These are phyloP conservation scores for Calliopsis andreniformis DNA, from an alignment of 1,140 invertebrate genomes.

Conservation along the genomic window DNA sequence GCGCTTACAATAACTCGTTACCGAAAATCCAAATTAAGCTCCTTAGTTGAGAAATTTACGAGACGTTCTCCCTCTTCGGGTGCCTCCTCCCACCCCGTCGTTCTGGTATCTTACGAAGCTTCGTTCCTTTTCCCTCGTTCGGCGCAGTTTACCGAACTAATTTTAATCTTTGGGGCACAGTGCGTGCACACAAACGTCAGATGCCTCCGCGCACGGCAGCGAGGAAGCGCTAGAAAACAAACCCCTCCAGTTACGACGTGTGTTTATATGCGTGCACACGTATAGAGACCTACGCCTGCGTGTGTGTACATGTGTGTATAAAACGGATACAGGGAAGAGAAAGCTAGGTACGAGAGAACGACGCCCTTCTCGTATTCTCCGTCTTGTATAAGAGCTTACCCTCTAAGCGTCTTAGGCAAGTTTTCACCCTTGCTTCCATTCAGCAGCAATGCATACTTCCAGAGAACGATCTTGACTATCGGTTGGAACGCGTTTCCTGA, in stretches of 20 bases:
- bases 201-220: slow-evolving; percentile 1
- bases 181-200: slow-evolving; percentile 47
- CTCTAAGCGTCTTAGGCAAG: slow-evolving; percentile 81
- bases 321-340: neutral
- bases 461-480: slow-evolving; percentile 55
- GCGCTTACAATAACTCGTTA: slow-evolving; percentile 80
- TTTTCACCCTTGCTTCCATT: slow-evolving; percentile 77
- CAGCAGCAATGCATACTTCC: slow-evolving; percentile 32
- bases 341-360: slow-evolving; percentile 9
- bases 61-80: slow-evolving; percentile 65
- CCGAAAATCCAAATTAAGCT: slow-evolving; percentile 81
- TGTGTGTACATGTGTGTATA: neutral
- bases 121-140: slow-evolving; percentile 42
- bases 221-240: slow-evolving; percentile 43
- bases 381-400: slow-evolving; percentile 78
- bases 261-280: neutral
- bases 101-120: slow-evolving; percentile 14
- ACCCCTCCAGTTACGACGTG: slow-evolving; percentile 7
- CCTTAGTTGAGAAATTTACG: slow-evolving; percentile 81
- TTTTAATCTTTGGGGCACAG: slow-evolving; percentile 78
- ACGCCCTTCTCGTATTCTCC: slow-evolving; percentile 75
- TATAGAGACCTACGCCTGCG: no score
- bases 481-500: neutral
- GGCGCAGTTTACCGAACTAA: slow-evolving; percentile 78
- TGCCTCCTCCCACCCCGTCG: slow-evolving; percentile 16